Percentiles rank a stretch among this genome's conserved stretches.
Evolutionary conservation across 2,888 invertebrate genomes (phyloP).

Genomic region (Sympetrum striolatum): DNA sequence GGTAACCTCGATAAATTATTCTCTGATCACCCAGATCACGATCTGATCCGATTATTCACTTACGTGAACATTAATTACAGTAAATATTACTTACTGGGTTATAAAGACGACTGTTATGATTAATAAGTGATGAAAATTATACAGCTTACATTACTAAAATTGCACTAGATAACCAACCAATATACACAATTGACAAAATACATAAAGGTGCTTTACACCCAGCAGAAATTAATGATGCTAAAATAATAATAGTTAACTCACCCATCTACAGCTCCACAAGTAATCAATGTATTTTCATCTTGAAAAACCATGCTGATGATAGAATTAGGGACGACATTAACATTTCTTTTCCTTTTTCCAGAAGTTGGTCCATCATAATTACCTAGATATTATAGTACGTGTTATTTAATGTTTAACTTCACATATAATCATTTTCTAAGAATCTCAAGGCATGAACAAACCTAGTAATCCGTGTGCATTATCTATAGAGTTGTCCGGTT

Average conservation of each 20-base stretch:
- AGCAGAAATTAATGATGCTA: background rate
- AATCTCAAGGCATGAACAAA: constrained; percentile 60
- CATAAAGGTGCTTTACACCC: no score
- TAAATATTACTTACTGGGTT: no score
- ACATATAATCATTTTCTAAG: constrained; percentile 42
- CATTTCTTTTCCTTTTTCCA: constrained; percentile 49
- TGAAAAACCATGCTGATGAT: constrained; percentile 87
- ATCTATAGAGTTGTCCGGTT: constrained; percentile 74
- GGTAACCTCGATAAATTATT: no score
- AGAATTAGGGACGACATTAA: constrained; percentile 54
- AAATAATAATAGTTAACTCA: constrained; percentile 53
- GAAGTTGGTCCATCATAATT: background rate
- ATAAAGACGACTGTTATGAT: no score
- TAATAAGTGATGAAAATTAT: no score
- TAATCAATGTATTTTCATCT: constrained; percentile 77
- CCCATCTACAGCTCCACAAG: constrained; percentile 89
- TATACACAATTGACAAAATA: no score
- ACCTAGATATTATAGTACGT: background rate
- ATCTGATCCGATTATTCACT: no score
- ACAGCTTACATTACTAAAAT: no score
- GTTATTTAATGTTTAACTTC: background rate
- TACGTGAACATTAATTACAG: no score
- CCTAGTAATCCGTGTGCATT: constrained; percentile 68
- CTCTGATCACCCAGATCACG: no score
- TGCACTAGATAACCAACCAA: no score